Conservation (phyloP, 2,797 vertebrate species). For the Gymnoscopelus braueri region DNA sequence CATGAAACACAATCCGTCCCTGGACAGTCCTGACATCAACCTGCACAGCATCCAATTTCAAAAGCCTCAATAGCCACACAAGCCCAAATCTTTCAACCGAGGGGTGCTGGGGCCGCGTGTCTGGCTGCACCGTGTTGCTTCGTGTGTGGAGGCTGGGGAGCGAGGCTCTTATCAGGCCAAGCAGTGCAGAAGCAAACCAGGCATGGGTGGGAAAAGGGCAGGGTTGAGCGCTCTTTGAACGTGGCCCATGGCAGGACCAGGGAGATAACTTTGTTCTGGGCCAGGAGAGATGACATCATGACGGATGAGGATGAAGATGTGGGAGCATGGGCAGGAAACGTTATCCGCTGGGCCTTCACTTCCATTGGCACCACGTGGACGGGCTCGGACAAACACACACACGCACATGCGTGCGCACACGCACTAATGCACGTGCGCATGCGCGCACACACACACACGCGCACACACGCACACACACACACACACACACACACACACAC, state of each 20-base stretch:
- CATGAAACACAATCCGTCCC: too few species aligned
- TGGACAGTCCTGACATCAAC: too few species aligned
- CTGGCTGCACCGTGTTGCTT: constrained; percentile 17
- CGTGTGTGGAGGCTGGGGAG: constrained; percentile 19
- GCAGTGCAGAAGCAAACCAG: constrained; percentile 47
- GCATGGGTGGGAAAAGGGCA: constrained; percentile 67
- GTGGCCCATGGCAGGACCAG: constrained; percentile 45
- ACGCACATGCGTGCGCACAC: constrained; percentile 6
- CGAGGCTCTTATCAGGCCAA: constrained; percentile 63
- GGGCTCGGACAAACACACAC: constrained; percentile 31
- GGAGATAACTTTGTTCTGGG: constrained; percentile 80
- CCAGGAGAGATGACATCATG: constrained; percentile 79
- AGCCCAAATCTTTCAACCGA: not conserved
- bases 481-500: constrained; percentile 31
- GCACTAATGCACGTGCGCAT: constrained; percentile 9
- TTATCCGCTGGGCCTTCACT: constrained; percentile 65
- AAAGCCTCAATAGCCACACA: not conserved
- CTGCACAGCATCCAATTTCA: not conserved
- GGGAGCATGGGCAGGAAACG: constrained; percentile 63
- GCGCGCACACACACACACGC: constrained; percentile 30
- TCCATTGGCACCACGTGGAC: constrained; percentile 46
- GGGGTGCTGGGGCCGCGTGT: not conserved
- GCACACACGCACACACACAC: constrained; percentile 10
- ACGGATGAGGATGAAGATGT: constrained; percentile 70
- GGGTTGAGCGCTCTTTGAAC: constrained; percentile 52